A percentile compares a stretch with the other conserved stretches of the same genome.
Evolutionary conservation across 2,797 vertebrate genomes (phyloP).

Genomic region (Netta rufina): DNA sequence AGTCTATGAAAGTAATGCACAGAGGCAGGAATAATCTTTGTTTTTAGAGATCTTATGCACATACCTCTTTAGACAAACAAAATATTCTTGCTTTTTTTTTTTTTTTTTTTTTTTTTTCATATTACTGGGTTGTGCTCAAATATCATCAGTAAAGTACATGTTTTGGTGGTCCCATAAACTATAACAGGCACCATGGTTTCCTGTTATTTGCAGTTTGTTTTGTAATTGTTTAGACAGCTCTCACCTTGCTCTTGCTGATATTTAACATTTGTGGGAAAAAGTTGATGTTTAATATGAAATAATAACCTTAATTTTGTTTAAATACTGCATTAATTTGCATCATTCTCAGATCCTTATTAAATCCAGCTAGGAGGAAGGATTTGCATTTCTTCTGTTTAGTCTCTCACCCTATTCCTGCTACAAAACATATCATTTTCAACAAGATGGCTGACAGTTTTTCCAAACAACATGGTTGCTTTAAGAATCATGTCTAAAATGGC

Average conservation of each 20-base stretch:
- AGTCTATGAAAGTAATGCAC: background rate
- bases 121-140: background rate
- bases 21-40: background rate
- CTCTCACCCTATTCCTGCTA: background rate
- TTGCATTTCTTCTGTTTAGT: background rate
- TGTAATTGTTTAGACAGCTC: background rate
- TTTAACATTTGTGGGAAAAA: rapidly evolving
- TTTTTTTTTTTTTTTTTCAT: background rate
- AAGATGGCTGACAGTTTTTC: constrained; percentile 27
- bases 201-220: background rate
- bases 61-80: background rate
- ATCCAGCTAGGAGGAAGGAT: background rate
- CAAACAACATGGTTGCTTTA: background rate
- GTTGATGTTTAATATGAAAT: background rate
- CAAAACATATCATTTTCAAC: background rate
- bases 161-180: background rate
- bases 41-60: background rate
- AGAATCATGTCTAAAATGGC: background rate
- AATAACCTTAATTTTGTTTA: background rate
- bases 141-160: background rate
- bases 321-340: background rate
- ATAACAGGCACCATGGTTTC: background rate
- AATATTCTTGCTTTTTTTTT: background rate
- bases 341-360: background rate
- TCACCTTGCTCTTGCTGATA: background rate